Conservation (phyloP, 2,888 invertebrate species). For the Micoletzkya japonica region DNA sequence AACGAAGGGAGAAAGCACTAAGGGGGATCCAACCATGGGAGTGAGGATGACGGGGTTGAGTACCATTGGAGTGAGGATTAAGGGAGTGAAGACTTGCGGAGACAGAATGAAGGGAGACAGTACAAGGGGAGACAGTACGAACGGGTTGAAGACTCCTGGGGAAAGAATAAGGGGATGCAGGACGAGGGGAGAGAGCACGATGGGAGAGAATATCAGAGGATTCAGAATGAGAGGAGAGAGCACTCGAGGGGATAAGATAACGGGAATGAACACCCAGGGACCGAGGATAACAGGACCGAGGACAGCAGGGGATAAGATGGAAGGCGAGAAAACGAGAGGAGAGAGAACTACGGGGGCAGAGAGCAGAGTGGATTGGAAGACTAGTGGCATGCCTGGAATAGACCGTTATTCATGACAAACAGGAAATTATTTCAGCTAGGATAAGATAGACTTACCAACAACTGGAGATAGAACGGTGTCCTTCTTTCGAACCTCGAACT, state of each 20-base stretch:
- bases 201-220: conserved; percentile 51
- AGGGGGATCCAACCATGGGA: conserved; percentile 32
- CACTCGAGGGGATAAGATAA: conserved; percentile 58
- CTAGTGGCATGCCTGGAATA: conserved; percentile 8
- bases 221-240: conserved; percentile 51
- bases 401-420: too few relatives aligned
- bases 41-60: conserved; percentile 48
- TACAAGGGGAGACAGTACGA: conserved; percentile 54
- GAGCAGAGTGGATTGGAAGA: conserved; percentile 20
- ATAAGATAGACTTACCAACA: not conserved
- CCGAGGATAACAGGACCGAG: conserved; percentile 57
- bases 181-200: conserved; percentile 54
- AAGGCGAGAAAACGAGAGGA: conserved; percentile 51
- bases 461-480: conserved; percentile 45
- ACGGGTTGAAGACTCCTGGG: conserved; percentile 52
- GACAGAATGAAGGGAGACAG: conserved; percentile 57
- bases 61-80: conserved; percentile 56
- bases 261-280: conserved; percentile 57
- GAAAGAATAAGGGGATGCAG: conserved; percentile 56
- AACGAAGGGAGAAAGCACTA: conserved; percentile 41
- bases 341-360: conserved; percentile 37
- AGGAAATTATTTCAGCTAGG: too few relatives aligned
- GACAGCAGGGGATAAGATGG: conserved; percentile 52
- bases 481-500: conserved; percentile 39
- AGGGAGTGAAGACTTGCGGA: conserved; percentile 56